phyloP scores from a whole-genome alignment of 1,140 invertebrate species.

The Cephus cinctus region DNA sequence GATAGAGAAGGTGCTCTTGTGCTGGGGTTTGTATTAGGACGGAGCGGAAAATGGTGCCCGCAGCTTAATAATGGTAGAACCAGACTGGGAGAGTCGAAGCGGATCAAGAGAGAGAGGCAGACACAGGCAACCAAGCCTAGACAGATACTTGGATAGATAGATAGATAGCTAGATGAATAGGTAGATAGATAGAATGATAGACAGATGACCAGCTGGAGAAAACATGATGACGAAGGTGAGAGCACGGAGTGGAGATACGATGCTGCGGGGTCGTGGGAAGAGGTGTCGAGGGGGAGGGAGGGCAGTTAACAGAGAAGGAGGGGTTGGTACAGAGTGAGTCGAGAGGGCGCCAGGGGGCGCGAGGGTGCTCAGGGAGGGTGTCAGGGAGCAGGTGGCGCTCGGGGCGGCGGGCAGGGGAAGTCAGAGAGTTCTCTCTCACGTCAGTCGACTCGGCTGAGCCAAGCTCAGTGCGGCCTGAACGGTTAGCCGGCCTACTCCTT shows the following conservation, averaged over 20 bases:
- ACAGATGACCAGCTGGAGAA: too few species aligned
- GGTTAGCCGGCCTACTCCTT: slow-evolving; percentile 51
- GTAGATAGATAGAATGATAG: too few species aligned
- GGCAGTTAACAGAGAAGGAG: slow-evolving; percentile 16
- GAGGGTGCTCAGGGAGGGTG: not conserved
- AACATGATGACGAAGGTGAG: too few species aligned
- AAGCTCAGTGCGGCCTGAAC: slow-evolving; percentile 52
- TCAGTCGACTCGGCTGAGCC: slow-evolving; percentile 28
- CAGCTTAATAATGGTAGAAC: too few species aligned
- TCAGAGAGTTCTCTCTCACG: slow-evolving; percentile 41
- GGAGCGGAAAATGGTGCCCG: too few species aligned
- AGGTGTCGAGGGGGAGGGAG: slow-evolving; percentile 22
- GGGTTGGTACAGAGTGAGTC: slow-evolving; percentile 15
- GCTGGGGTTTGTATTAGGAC: too few species aligned
- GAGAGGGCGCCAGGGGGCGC: slow-evolving; percentile 27
- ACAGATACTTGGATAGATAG: too few species aligned
- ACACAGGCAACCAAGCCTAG: too few species aligned
- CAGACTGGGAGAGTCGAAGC: too few species aligned
- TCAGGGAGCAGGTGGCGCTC: not conserved
- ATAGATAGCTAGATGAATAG: too few species aligned
- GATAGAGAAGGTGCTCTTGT: too few species aligned
- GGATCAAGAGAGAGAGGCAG: too few species aligned
- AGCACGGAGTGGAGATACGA: not conserved
- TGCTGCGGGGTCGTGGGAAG: slow-evolving; percentile 9
- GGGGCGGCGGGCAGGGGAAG: not conserved